These are phyloP conservation scores for Trichoplusia ni DNA, from an alignment of 1,140 invertebrate species.

Conservation along the genomic window DNA sequence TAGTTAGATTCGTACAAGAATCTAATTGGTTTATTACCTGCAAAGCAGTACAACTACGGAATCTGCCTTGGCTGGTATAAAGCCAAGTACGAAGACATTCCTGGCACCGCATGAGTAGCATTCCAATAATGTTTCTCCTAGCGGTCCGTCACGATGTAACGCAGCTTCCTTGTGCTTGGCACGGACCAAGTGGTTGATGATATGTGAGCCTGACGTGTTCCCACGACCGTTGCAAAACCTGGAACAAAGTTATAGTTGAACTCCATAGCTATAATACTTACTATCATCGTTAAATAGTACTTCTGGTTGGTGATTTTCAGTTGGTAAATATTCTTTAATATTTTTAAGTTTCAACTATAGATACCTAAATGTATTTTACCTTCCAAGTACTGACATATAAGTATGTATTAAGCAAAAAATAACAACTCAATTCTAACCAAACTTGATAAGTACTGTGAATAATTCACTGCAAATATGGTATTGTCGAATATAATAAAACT, in stretches of 20 bases:
- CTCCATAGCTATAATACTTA: background rate
- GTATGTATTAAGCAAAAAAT: too few species aligned
- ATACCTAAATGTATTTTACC: too few species aligned
- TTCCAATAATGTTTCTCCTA: constrained; percentile 98
- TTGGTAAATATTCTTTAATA: too few species aligned
- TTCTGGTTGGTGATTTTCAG: too few species aligned
- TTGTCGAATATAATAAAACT: too few species aligned
- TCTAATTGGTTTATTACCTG: constrained; percentile 77
- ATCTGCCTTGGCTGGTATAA: constrained; percentile 99
- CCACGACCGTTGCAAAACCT: constrained; percentile 98
- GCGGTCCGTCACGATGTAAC: constrained; percentile 97
- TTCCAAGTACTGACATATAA: too few species aligned
- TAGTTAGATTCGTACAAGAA: too few species aligned
- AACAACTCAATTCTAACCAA: too few species aligned
- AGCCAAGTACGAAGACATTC: constrained; percentile 99
- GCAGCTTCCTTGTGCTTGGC: constrained; percentile 99
- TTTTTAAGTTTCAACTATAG: too few species aligned
- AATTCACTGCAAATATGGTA: too few species aligned
- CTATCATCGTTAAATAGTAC: background rate
- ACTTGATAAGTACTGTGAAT: too few species aligned
- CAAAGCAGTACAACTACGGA: constrained; percentile 99
- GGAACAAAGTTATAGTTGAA: too few species aligned
- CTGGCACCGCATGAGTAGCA: constrained; percentile 99
- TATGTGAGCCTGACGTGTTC: constrained; percentile 98
- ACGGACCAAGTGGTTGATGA: constrained; percentile 98